These are phyloP conservation scores for Apantesis nais DNA, from an alignment of 2,888 invertebrate species.

Conservation along the genomic window DNA sequence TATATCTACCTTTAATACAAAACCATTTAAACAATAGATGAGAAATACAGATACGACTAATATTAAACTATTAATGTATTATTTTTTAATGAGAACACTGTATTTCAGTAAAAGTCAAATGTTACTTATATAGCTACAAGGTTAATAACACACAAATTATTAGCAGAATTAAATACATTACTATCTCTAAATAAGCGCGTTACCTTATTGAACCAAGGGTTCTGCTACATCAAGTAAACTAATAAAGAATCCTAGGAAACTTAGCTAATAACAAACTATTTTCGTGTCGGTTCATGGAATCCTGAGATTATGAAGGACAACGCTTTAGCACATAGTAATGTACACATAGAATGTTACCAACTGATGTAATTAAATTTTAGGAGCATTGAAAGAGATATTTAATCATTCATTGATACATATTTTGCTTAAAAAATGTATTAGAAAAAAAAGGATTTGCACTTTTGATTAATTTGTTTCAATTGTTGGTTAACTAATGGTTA, in stretches of 20 bases:
- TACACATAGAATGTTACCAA: conserved; percentile 18
- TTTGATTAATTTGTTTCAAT: too few species aligned
- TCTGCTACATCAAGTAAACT: conserved; percentile 2
- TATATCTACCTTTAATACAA: too few species aligned
- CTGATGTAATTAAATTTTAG: not conserved
- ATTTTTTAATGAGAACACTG: not conserved
- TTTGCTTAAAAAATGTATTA: too few species aligned
- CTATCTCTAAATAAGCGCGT: not conserved
- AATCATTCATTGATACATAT: too few species aligned
- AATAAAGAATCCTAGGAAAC: not conserved
- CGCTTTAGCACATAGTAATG: conserved; percentile 21
- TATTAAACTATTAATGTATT: too few species aligned
- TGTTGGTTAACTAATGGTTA: too few species aligned
- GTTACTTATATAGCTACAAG: not conserved
- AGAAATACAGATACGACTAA: too few species aligned
- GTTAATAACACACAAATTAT: too few species aligned
- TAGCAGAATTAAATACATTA: not conserved
- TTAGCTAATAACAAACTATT: conserved; percentile 26
- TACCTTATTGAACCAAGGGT: not conserved
- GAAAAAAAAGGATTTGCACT: too few species aligned
- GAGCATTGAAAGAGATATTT: too few species aligned
- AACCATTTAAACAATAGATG: too few species aligned
- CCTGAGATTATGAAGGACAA: conserved; percentile 19
- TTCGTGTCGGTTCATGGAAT: conserved; percentile 15
- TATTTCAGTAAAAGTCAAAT: not conserved